A percentile compares a stretch with the other conserved stretches of the same genome.
Evolutionary conservation across 2,113 vertebrate genomes (phyloP).

Genomic region (Morone chrysops): DNA sequence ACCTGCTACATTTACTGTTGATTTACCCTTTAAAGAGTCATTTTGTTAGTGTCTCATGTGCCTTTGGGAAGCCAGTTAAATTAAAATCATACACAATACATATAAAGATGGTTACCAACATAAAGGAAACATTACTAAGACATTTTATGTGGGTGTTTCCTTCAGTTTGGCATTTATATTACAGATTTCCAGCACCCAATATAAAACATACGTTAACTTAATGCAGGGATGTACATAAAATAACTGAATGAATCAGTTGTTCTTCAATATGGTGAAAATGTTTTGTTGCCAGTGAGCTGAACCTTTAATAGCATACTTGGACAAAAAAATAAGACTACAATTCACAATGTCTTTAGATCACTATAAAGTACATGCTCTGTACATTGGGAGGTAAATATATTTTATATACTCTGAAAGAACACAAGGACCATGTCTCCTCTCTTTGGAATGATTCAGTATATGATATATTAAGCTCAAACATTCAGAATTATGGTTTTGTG

Average conservation of each 20-base stretch:
- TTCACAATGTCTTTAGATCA: slow-evolving; percentile 64
- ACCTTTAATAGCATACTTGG: slow-evolving; percentile 30
- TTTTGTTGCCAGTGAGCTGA: slow-evolving; percentile 18
- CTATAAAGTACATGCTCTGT: slow-evolving; percentile 69
- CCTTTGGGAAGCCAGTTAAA: not conserved
- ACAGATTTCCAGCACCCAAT: slow-evolving; percentile 19
- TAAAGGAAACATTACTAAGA: slow-evolving; percentile 35
- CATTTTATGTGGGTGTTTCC: slow-evolving; percentile 16
- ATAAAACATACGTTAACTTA: slow-evolving; percentile 24
- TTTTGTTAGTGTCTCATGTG: not conserved
- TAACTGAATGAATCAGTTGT: slow-evolving; percentile 11
- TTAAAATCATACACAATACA: slow-evolving; percentile 52
- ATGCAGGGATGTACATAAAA: slow-evolving; percentile 11
- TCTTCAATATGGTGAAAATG: slow-evolving; percentile 18
- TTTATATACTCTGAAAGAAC: slow-evolving; percentile 55
- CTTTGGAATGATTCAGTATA: slow-evolving; percentile 62
- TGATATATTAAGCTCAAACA: slow-evolving; percentile 40
- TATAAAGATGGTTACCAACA: slow-evolving; percentile 34
- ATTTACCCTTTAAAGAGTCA: slow-evolving; percentile 50
- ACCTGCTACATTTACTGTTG: slow-evolving; percentile 8
- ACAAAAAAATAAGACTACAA: slow-evolving; percentile 44
- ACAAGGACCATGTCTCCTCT: slow-evolving; percentile 38
- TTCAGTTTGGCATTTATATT: slow-evolving; percentile 34
- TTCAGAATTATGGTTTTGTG: slow-evolving; percentile 9
- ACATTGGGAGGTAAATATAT: slow-evolving; percentile 52